Base-by-base conservation (phyloP, 2,888 invertebrate species). In the Brenthis ino region DNA sequence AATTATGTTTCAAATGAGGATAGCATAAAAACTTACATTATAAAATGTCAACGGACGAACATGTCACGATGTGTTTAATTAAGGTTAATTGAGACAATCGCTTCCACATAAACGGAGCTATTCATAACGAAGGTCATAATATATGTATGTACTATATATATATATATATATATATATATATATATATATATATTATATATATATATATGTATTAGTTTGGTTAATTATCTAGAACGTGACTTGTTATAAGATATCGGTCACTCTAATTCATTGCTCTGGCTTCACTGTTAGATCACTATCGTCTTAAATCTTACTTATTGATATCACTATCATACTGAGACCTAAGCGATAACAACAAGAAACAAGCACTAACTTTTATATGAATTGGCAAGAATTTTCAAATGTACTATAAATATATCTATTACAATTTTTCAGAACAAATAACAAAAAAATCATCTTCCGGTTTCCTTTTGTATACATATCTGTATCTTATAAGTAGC, bases 41-140 rank as follows among this genome's bases (percentile, higher is more conserved):
- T 61, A n/a, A 69, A 77, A 77, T 80, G 79, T 81, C 75, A 79
- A 81, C 77, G 80, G 72, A 77, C 78, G 80, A 72, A 76, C 78
- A 75, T 80, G 76, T 71, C 76, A 72, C 76, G 75, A 79, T 82
- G 78, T 77, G 75, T 77, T 78, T 81, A 80, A 86, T 86, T 83
- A 81, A 77, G 78, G 77, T 75, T 84, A 84, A 85, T 84, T 84
- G 75, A 78, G 76, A 79, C 76, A 75, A 79, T 77, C 77, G 77
- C 74, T 77, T 74, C 73, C 76, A 73, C 67, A 67, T 73, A 54
- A 51, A 67, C 60, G 33, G 16, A 60, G 51, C 51, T 56, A 60
- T 56, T 68, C n/a, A 57, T 55, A 16, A 65, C 37, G 57, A 57
- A 68, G 53, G 57, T 13, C 57, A 50, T 53, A 61, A 24, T 53